Percentiles rank a stretch among this genome's conserved stretches.
Conservation (phyloP, 2,113 vertebrate genomes). For the Trichomycterus rosablanca region DNA sequence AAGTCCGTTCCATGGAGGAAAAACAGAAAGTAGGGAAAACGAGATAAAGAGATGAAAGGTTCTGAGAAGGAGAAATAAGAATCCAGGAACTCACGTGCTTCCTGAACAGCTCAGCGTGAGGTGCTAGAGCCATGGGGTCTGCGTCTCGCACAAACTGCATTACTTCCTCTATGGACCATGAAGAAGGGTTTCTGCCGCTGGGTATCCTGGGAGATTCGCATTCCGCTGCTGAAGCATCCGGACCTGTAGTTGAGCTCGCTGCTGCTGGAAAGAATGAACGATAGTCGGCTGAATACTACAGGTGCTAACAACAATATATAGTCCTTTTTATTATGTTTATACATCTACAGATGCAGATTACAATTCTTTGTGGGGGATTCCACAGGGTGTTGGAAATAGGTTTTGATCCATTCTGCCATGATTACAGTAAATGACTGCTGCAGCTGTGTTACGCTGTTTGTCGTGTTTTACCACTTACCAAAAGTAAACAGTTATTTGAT, state of each 20-base stretch:
- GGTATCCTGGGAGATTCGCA: slow-evolving; percentile 63
- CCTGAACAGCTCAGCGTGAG: slow-evolving; percentile 88
- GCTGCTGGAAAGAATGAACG: slow-evolving; percentile 55
- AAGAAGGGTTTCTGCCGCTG: slow-evolving; percentile 74
- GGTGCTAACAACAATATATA: too few relatives aligned
- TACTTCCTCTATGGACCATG: slow-evolving; percentile 93
- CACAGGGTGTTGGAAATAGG: too few relatives aligned
- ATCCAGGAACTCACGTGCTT: slow-evolving; percentile 78
- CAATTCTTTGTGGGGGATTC: too few relatives aligned
- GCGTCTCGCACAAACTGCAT: slow-evolving; percentile 88
- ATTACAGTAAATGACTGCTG: too few relatives aligned
- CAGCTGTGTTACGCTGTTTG: too few relatives aligned
- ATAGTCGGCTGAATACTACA: too few relatives aligned
- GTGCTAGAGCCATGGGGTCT: slow-evolving; percentile 81
- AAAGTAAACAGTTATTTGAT: too few relatives aligned
- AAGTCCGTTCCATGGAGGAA: neutral
- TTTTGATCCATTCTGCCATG: too few relatives aligned
- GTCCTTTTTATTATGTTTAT: too few relatives aligned
- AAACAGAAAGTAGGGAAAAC: neutral
- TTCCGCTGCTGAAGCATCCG: slow-evolving; percentile 71
- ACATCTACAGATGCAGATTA: too few relatives aligned
- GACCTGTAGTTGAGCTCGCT: slow-evolving; percentile 86
- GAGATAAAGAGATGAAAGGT: neutral
- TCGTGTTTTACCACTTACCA: too few relatives aligned
- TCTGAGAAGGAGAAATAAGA: neutral